Base-by-base conservation (phyloP, 2,888 invertebrate species). In the Xestoiulus laeticollis region DNA sequence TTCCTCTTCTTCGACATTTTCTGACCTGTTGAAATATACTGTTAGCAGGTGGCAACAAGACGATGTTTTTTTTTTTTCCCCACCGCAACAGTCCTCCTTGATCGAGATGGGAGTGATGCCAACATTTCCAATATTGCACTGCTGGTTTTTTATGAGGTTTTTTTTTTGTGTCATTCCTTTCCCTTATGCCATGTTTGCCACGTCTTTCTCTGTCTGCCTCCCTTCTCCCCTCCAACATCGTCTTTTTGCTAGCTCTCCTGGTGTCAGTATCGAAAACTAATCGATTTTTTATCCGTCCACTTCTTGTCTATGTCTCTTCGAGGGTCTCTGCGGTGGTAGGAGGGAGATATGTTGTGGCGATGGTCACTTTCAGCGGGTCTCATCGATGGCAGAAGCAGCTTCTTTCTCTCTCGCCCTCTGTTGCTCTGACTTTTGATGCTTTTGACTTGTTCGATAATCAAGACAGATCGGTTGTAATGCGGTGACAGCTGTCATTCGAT, bases 401-500 rank as follows among this genome's bases (percentile, higher is more conserved):
- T 38, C 38, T 38, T 8, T 38, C 38, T 38, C 38, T 38, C 38
- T 38, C 38, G 38, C 38, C 38, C 38, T 38, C 38, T 8, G 38
- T 8, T 38, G 38, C 38, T 38, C 38, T 38, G 48, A 48, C 68
- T 68, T 68, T 68, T n/a, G 26, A 26, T 26, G 26, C 68, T 68
- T 68, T 68, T 12, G 68, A 68, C 68, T 68, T 14, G 48, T 26
- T 68, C 26, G 68, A 26, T 68, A 68, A 68, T 68, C 68, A 68
- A 68, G 68, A 68, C 68, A 68, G 68, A 68, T 68, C 68, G 68
- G 26, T 26, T 14, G 68, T 68, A 68, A 68, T 68, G 68, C 26
- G 68, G 26, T 68, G 68, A 68, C 68, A 68, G 68, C 68, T 68
- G 68, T 68, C 68, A 68, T 26, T 68, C 68, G 68, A 68, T 68